Conservation (phyloP, 2,797 vertebrate species). For the Schizothorax lantsangensis region DNA sequence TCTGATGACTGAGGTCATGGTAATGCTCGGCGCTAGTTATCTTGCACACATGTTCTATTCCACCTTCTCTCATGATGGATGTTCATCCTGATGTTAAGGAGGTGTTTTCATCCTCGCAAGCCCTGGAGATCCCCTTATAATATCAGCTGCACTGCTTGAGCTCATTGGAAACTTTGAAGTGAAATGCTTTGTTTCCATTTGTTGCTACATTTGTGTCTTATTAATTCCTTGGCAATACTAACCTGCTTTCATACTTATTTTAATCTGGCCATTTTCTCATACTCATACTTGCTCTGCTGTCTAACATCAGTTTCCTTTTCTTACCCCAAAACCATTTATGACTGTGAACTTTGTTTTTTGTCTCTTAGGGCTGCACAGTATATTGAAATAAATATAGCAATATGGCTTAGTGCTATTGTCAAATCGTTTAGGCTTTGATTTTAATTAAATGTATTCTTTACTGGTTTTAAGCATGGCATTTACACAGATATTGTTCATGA, state of each 20-base stretch:
- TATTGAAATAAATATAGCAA: not conserved
- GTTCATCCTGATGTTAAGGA: slow-evolving; percentile 1
- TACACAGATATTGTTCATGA: not conserved
- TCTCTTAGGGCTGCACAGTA: not conserved
- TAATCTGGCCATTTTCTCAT: not conserved
- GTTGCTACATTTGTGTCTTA: not conserved
- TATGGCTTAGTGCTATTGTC: not conserved
- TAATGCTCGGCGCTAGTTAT: not conserved
- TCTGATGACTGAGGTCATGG: slow-evolving; percentile 11
- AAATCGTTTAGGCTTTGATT: not conserved
- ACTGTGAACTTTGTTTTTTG: not conserved
- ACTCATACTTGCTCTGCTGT: not conserved
- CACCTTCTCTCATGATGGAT: slow-evolving; percentile 20
- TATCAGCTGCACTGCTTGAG: slow-evolving; percentile 9
- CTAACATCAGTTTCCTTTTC: not conserved
- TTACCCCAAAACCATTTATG: not conserved
- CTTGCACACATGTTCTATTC: not conserved
- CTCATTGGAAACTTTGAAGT: slow-evolving; percentile 8
- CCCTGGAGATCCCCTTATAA: slow-evolving; percentile 14
- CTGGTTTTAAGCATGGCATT: not conserved
- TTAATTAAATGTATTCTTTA: not conserved
- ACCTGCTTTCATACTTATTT: slow-evolving; percentile 6
- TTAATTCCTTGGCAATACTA: slow-evolving; percentile 18
- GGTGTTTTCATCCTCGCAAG: not conserved
- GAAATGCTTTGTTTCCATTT: not conserved